A percentile compares a stretch with the other conserved stretches of the same genome.
phyloP scores from a whole-genome alignment of 2,113 vertebrate species.

The Paraplagusia blochii region DNA sequence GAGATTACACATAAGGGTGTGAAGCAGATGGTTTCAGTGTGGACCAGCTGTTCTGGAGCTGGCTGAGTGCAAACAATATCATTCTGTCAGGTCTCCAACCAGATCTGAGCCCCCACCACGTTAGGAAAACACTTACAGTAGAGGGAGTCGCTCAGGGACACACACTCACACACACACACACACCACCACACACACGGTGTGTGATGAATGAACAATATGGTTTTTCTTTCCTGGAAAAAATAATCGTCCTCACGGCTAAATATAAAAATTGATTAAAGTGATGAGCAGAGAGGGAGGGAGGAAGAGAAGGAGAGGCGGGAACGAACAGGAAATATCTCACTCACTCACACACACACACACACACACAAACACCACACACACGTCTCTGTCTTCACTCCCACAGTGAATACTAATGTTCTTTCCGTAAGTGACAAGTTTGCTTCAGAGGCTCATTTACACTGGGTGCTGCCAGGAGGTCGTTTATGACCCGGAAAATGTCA shows the following conservation, averaged over 20 bases:
- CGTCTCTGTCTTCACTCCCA: not conserved
- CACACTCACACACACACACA: not conserved
- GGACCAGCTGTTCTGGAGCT: constrained; percentile 62
- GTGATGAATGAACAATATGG: constrained; percentile 64
- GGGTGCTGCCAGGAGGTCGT: not conserved
- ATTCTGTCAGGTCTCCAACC: constrained; percentile 55
- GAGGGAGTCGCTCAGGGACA: constrained; percentile 39
- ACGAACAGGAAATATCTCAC: not conserved
- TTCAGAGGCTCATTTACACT: not conserved
- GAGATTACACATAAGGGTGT: constrained; percentile 41
- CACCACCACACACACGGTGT: not conserved
- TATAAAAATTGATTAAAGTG: constrained; percentile 44
- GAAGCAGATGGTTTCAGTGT: constrained; percentile 56
- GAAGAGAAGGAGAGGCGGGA: not conserved
- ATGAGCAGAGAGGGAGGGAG: constrained; percentile 2
- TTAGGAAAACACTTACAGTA: constrained; percentile 56
- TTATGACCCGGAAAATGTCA: not conserved
- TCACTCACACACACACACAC: too few relatives aligned
- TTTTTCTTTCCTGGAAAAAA: constrained; percentile 46
- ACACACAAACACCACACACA: too few relatives aligned
- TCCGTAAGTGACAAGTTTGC: not conserved
- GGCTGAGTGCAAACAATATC: constrained; percentile 60
- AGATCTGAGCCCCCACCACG: constrained; percentile 56
- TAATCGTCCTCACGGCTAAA: constrained; percentile 17
- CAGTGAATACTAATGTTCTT: not conserved